A percentile compares a stretch with the other conserved stretches of the same genome.
phyloP scores from a whole-genome alignment of 2,113 vertebrate genomes.

The cattle (Bos taurus) region DNA sequence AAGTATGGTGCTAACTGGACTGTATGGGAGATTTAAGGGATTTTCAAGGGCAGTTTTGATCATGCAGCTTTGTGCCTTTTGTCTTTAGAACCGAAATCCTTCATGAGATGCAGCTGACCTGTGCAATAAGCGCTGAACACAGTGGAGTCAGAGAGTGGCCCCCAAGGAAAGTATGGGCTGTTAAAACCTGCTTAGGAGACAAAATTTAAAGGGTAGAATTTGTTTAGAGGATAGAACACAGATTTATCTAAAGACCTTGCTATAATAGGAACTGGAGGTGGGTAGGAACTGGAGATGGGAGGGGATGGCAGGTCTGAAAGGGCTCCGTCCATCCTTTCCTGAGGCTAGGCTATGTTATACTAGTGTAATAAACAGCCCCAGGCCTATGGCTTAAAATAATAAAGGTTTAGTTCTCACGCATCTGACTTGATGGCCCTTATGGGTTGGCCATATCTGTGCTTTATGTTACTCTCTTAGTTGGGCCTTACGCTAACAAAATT shows the following conservation, averaged over 20 bases:
- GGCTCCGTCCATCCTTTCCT: background rate
- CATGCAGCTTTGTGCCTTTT: background rate
- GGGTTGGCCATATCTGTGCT: background rate
- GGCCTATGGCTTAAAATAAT: background rate
- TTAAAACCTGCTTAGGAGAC: background rate
- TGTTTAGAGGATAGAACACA: background rate
- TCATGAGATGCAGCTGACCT: background rate
- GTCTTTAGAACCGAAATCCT: background rate
- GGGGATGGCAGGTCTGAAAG: background rate
- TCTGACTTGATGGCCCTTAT: background rate
- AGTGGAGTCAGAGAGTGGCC: background rate
- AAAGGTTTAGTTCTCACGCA: background rate
- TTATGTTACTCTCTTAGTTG: background rate
- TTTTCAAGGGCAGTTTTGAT: background rate
- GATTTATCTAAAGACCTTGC: background rate
- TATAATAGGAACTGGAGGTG: background rate
- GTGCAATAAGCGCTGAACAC: background rate
- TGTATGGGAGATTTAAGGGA: background rate
- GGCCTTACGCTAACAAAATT: background rate
- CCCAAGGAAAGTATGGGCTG: background rate
- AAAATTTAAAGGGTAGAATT: background rate
- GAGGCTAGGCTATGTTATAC: background rate
- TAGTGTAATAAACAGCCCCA: background rate
- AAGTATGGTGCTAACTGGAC: background rate
- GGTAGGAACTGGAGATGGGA: background rate